Conservation (phyloP, 2,888 invertebrate species). For the Caenorhabditis macrosperma region DNA sequence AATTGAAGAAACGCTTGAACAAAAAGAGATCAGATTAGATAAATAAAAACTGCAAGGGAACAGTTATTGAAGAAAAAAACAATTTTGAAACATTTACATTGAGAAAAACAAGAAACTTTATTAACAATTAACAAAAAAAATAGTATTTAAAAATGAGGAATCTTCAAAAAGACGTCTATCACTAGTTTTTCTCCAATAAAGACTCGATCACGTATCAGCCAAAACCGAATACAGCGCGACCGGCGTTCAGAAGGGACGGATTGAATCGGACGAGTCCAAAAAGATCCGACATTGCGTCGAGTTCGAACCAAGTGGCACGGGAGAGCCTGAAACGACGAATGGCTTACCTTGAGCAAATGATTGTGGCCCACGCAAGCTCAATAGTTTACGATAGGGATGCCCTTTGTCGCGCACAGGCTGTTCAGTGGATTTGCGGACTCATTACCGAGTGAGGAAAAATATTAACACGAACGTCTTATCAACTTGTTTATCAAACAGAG, state of each 20-base stretch:
- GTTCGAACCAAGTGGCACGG: conserved; percentile 67
- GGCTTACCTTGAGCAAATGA: conserved; percentile 66
- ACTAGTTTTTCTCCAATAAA: conserved; percentile 77
- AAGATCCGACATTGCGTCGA: conserved; percentile 67
- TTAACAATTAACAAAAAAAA: conserved; percentile 22
- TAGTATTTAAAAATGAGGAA: too few species aligned
- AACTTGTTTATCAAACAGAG: too few species aligned
- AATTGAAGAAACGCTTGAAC: too few species aligned
- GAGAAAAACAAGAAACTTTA: conserved; percentile 16
- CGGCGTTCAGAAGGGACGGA: conserved; percentile 72
- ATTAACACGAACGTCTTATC: too few species aligned
- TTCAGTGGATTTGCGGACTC: too few species aligned
- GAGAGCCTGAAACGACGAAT: conserved; percentile 54
- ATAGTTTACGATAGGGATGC: conserved; percentile 90
- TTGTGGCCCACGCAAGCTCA: conserved; percentile 74
- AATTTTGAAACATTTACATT: neutral
- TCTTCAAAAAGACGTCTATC: neutral
- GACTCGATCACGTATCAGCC: conserved; percentile 78
- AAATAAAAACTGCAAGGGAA: neutral
- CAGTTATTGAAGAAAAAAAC: neutral
- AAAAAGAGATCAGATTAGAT: too few species aligned
- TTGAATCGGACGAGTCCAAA: conserved; percentile 71
- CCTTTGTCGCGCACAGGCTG: too few species aligned
- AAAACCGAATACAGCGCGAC: conserved; percentile 73
- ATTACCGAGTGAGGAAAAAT: too few species aligned